Percentiles rank a stretch among this genome's conserved stretches.
Conservation (phyloP, 2,888 invertebrate genomes). For the Tachina grossa region DNA sequence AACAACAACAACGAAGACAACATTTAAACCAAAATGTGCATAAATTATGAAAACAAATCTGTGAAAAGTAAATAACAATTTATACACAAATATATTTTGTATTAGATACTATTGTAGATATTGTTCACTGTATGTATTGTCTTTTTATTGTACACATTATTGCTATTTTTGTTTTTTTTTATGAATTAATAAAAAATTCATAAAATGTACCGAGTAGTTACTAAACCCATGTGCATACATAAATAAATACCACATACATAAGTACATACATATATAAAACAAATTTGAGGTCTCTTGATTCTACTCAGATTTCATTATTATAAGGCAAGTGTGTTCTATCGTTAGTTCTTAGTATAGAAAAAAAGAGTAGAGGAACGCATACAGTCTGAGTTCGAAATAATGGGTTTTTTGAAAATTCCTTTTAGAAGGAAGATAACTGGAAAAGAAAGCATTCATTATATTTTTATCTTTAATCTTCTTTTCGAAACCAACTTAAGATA, state of each 20-base stretch:
- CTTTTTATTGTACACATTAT: slow-evolving; percentile 7
- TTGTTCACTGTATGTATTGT: slow-evolving; percentile 8
- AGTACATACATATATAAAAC: slow-evolving; percentile 16
- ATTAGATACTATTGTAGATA: slow-evolving; percentile 51
- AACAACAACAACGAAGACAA: too few species aligned
- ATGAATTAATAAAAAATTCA: slow-evolving; percentile 62
- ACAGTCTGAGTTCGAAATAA: slow-evolving; percentile 19
- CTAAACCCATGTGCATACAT: background rate
- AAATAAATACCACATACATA: background rate
- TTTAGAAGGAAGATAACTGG: background rate
- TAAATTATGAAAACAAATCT: slow-evolving; percentile 69
- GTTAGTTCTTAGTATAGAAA: background rate
- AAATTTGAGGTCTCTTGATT: slow-evolving; percentile 11
- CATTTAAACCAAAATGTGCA: slow-evolving; percentile 57
- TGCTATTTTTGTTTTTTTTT: slow-evolving; percentile 14
- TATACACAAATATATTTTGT: background rate
- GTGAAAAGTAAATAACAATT: slow-evolving; percentile 58
- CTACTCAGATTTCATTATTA: slow-evolving; percentile 38
- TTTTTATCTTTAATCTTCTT: background rate
- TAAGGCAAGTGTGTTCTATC: slow-evolving; percentile 2
- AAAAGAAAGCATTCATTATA: background rate
- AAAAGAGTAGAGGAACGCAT: background rate
- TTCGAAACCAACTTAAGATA: background rate
- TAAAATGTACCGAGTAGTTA: slow-evolving; percentile 42
- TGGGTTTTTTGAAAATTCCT: background rate